phyloP scores from a whole-genome alignment of 2,113 vertebrate genomes.

The Pogonocichla stellata region DNA sequence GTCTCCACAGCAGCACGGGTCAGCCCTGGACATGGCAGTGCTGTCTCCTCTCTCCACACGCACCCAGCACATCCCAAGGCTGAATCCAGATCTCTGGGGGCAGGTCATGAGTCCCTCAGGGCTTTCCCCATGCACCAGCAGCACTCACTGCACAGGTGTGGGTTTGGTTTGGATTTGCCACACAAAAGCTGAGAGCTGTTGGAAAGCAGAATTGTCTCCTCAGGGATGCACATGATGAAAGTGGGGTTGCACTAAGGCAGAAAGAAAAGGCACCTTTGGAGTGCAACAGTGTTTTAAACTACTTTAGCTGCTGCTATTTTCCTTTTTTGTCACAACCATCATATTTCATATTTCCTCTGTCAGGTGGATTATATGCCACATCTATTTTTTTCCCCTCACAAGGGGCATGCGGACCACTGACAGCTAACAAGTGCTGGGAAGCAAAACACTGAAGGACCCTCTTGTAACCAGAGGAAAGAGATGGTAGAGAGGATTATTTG shows the following conservation, averaged over 20 bases:
- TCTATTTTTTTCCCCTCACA: neutral
- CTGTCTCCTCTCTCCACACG: neutral
- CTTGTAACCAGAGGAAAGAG: neutral
- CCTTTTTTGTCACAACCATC: neutral
- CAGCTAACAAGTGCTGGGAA: conserved; percentile 45
- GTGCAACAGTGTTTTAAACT: neutral
- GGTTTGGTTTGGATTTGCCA: neutral
- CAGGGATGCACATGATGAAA: too few relatives aligned
- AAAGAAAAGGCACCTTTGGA: neutral
- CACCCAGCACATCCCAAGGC: neutral
- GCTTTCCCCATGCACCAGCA: neutral
- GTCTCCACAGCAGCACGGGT: neutral
- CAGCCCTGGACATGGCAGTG: rapidly evolving
- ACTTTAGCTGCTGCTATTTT: neutral
- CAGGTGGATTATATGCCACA: neutral
- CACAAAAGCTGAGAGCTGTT: neutral
- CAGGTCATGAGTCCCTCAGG: neutral
- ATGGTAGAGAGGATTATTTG: conserved; percentile 46
- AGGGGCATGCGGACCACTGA: neutral
- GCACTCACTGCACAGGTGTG: rapidly evolving
- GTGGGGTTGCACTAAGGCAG: neutral
- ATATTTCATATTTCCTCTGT: neutral
- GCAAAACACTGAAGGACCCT: neutral
- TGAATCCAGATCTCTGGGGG: neutral
- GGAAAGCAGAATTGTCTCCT: neutral